Conservation (phyloP, 2,888 invertebrate species). For the Subacronicta megacephala region DNA sequence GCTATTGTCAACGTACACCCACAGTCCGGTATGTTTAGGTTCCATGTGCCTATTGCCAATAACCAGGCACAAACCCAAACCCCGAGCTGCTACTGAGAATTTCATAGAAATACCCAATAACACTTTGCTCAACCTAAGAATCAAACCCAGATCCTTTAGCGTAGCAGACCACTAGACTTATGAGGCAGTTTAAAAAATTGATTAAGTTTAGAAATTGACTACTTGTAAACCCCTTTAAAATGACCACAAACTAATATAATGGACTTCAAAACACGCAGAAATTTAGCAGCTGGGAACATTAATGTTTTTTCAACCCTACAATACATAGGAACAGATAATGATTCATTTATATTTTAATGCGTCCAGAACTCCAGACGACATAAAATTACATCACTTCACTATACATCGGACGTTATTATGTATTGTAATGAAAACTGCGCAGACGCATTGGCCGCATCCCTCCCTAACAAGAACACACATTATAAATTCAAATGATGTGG, state of each 20-base stretch:
- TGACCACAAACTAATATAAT: constrained; percentile 25
- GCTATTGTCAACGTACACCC: no score
- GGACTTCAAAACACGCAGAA: constrained; percentile 5
- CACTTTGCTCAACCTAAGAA: no score
- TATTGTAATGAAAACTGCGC: constrained; percentile 43
- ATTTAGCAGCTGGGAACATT: constrained; percentile 26
- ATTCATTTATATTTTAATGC: constrained; percentile 44
- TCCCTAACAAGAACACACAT: constrained; percentile 38
- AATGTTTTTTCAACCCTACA: constrained; percentile 19
- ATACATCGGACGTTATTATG: constrained; percentile 30
- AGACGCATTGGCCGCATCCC: neutral
- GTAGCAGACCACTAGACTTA: no score
- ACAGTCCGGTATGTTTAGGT: no score
- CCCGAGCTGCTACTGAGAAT: no score
- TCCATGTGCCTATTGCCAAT: no score
- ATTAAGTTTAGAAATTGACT: neutral
- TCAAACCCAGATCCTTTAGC: no score
- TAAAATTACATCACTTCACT: constrained; percentile 23
- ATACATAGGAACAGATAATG: constrained; percentile 26
- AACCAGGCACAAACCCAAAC: no score
- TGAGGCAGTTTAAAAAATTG: no score
- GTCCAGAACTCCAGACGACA: constrained; percentile 1
- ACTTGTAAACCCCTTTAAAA: constrained; percentile 4
- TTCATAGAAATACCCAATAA: no score
- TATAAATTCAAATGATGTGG: constrained; percentile 57